Evolutionary conservation across 2,888 invertebrate species (phyloP).

Genomic region (Agriotes lineatus): DNA sequence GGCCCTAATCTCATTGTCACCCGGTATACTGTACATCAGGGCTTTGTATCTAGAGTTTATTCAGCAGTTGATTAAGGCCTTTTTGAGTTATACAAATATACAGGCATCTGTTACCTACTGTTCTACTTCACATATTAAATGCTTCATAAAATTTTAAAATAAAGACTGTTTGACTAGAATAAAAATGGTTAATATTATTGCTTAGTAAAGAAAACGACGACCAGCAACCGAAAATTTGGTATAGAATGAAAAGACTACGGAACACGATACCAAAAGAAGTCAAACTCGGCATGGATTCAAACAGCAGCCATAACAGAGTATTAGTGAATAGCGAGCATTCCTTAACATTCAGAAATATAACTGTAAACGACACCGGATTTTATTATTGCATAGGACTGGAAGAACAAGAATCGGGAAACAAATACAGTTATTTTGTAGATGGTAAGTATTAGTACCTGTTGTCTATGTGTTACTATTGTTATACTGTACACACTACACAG

Average conservation of each 20-base stretch:
- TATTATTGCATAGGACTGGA: constrained; percentile 68
- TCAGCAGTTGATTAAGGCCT: no score
- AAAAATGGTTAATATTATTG: constrained; percentile 16
- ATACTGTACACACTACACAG: no score
- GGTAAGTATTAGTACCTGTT: no score
- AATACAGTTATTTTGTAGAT: constrained; percentile 68
- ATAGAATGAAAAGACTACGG: constrained; percentile 63
- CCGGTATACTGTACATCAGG: no score
- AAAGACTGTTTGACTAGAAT: no score
- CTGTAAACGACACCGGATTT: constrained; percentile 64
- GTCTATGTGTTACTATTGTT: no score
- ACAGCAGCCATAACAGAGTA: constrained; percentile 64
- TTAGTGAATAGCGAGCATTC: constrained; percentile 65
- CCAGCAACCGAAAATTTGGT: constrained; percentile 68
- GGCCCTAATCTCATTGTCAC: no score
- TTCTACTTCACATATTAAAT: no score
- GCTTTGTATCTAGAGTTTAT: no score
- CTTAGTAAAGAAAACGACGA: constrained; percentile 64
- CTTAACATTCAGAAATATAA: constrained; percentile 65
- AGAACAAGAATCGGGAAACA: constrained; percentile 61
- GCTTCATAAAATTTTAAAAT: no score
- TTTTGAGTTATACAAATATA: no score
- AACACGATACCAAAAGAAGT: constrained; percentile 62
- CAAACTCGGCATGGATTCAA: constrained; percentile 66
- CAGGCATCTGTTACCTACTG: no score